These are phyloP conservation scores for Nothura maculosa DNA, from an alignment of 2,797 vertebrate genomes.

Conservation along the genomic window DNA sequence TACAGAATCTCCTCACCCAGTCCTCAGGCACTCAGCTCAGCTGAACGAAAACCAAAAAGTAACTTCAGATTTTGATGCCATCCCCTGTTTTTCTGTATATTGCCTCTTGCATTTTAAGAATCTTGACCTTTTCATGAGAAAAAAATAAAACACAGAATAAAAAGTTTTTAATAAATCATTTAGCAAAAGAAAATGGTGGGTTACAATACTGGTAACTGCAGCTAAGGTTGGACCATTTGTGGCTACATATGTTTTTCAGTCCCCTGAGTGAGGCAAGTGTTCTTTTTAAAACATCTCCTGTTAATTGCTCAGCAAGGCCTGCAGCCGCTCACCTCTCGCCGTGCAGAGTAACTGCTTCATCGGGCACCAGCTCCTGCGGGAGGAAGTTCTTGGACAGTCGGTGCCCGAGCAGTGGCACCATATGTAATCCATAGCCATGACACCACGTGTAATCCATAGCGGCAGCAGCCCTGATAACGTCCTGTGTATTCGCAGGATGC, in stretches of 20 bases:
- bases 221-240: fast-evolving
- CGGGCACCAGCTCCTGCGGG: fast-evolving
- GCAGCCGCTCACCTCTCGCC: not conserved
- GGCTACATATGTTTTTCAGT: not conserved
- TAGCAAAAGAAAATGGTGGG: not conserved
- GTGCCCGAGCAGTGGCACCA: not conserved
- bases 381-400: not conserved
- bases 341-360: not conserved
- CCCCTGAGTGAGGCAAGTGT: not conserved
- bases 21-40: fast-evolving
- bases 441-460: not conserved
- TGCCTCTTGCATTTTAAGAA: not conserved
- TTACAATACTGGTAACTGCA: fast-evolving
- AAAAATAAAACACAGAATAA: fast-evolving
- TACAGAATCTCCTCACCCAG: not conserved
- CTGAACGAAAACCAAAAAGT: not conserved
- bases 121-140: not conserved
- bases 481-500: not conserved
- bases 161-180: not conserved
- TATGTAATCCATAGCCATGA: not conserved
- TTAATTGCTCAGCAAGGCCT: not conserved
- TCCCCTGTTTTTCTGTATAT: not conserved
- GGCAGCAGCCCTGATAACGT: fast-evolving
- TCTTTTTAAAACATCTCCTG: not conserved
- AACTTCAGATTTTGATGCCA: not conserved